phyloP scores from a whole-genome alignment of 2,888 invertebrate genomes.

The Marronus borbonicus region DNA sequence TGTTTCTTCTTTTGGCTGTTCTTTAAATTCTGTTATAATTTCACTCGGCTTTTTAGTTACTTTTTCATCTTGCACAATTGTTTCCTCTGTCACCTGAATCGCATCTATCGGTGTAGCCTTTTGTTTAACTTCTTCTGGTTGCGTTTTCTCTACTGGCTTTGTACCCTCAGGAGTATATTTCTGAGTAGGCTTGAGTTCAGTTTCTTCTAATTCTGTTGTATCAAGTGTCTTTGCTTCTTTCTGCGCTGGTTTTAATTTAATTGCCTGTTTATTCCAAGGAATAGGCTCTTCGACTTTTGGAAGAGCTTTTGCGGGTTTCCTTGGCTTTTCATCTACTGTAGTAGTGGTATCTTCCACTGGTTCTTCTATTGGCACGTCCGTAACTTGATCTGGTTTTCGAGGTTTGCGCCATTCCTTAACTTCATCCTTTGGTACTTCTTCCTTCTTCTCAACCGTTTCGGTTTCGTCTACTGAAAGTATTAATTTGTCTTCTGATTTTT shows the following conservation, averaged over 20 bases:
- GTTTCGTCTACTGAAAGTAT: conserved; percentile 50
- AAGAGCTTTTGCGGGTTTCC: conserved; percentile 34
- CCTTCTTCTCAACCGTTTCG: conserved; percentile 13
- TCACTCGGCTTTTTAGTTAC: not conserved
- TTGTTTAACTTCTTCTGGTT: conserved; percentile 54
- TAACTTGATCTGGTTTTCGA: conserved; percentile 7
- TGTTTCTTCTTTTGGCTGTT: conserved; percentile 10
- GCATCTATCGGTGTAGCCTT: conserved; percentile 56
- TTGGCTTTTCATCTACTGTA: conserved; percentile 19
- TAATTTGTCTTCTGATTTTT: conserved; percentile 55
- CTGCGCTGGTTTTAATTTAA: conserved; percentile 71
- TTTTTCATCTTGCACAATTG: not conserved
- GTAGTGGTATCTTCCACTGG: not conserved
- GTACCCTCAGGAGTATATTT: conserved; percentile 51
- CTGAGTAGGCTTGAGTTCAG: conserved; percentile 67
- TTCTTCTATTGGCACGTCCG: not conserved
- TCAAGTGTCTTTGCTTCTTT: conserved; percentile 66
- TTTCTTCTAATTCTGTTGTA: conserved; percentile 71
- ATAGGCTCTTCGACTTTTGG: conserved; percentile 60
- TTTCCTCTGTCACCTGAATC: not conserved
- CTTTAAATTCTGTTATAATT: not conserved
- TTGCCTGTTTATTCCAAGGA: conserved; percentile 78
- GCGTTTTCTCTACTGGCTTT: not conserved
- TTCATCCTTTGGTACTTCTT: conserved; percentile 31
- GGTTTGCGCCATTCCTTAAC: conserved; percentile 11